Base-by-base conservation (phyloP, 1,140 invertebrate genomes). In the Drosophila orosa region DNA sequence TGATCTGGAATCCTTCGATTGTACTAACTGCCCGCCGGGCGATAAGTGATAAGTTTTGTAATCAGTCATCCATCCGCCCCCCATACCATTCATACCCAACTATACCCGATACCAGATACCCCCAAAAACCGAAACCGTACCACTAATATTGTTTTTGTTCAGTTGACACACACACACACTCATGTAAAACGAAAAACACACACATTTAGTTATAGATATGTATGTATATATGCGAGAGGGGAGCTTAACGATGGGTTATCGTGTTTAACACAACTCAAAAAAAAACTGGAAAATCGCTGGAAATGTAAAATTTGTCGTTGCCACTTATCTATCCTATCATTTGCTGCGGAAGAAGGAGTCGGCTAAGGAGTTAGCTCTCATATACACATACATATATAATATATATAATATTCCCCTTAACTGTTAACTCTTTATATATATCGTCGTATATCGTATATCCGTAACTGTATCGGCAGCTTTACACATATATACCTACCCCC, bases 1-100 rank as follows among this genome's bases (percentile, higher is more conserved):
- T 62, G 65, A 86, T 65, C 79, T 74, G 63, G 52, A 84, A 76
- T 68, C 76, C 69, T 67, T 84, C 27, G 67, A 80, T 80, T 80
- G 81, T 84, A 85, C 80, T 80, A 84, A 84, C 81, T 63, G 61
- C 45, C 62, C 54, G 40, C 35, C 50, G 50, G 67, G 73, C 73
- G 61, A 76, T 76, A 76, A 76, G 61, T 56, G 73, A 75, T 73
- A 73, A 71, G 67, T 76, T 61, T 74, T 76, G 73, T 76, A 76
- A 76, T 76, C 73, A 76, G 73, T 76, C 73, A 76, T 76, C 48
- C 73, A 76, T 76, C 62, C 35, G 39, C 61, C 60, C 61, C 31
- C 45, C 50, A 52, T 35, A 52, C 42, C 71, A 74, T 60, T n/a
- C 31, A 58, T 15, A 37, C 19, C 42, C 54, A 12, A 48, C 13